Evolutionary conservation across 2,797 vertebrate species (phyloP), one percentile per base, ranked within the genome.

Genomic region (Peromyscus attwateri): DNA sequence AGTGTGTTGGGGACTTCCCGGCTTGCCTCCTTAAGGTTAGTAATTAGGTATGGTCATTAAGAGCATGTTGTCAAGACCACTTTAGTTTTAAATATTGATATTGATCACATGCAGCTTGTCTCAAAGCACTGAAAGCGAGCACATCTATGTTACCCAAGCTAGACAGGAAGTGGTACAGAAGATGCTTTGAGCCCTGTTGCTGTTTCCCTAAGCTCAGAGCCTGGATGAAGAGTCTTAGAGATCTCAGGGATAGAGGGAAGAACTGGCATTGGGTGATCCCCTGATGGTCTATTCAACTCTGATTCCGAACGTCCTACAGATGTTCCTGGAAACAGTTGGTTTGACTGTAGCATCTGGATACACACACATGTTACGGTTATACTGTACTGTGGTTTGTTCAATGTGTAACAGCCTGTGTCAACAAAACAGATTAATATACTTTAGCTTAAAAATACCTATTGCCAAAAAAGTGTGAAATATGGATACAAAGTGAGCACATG

Each of bases 1-100:
- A 77, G 11, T 68, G 25, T 84, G 23, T 64, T 46, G 14, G 49
- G 40, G 31, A 43, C 40, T 37, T 62, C n/a, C 49, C 2, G 79
- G 37, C 14, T 94, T 93, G 57, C 12, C 40, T 75, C 11, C 25
- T 73, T 57, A 80, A 31, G 40, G 14, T 62, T 88, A 55, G n/a
- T 19, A 83, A 66, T 62, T 73, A 37, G 10, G 7, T 62, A 3
- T 85, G 83, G 87, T 85, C 66, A 76, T 80, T 70, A 81, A 75
- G n/a, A 37, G 75, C n/a, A 81, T 84, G 62, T 23, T 13, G 8
- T 92, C 31, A 66, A 92, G n/a, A 25, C 29, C 23, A 66, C 6
- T 66, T 73, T 52, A 83, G 62, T 83, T 62, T 85, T 87, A 62
- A 85, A 90, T 94, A 75, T n/a, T 76, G 87, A 37, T 43, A 88